Evolutionary conservation across 1,140 invertebrate species (phyloP).

Genomic region (Gryllus bimaculatus): DNA sequence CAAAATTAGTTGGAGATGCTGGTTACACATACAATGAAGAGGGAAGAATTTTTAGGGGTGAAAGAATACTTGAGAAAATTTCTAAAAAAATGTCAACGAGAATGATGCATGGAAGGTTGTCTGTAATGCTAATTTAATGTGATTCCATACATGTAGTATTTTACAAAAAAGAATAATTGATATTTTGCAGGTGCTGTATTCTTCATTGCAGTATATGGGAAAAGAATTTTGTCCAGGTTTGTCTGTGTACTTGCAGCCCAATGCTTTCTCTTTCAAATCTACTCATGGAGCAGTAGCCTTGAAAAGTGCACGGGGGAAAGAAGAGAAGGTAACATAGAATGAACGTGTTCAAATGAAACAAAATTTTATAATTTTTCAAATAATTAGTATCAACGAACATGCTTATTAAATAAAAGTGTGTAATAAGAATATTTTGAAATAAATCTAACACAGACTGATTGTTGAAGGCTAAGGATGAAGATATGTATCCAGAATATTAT

Average conservation of each 20-base stretch:
- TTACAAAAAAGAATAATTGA: no score
- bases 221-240: slow-evolving; percentile 56
- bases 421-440: neutral
- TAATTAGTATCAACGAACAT: no score
- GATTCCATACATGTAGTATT: no score
- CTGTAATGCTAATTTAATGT: no score
- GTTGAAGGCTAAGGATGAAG: slow-evolving; percentile 48
- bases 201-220: slow-evolving; percentile 40
- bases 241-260: slow-evolving; percentile 60
- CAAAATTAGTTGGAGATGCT: no score
- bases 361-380: no score
- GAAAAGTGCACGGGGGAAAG: neutral
- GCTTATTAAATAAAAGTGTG: neutral
- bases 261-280: slow-evolving; percentile 51
- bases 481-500: slow-evolving; percentile 68
- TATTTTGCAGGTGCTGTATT: slow-evolving; percentile 22
- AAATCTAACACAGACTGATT: neutral
- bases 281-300: no score
- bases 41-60: no score
- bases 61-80: no score
- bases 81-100: no score
- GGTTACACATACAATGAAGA: no score
- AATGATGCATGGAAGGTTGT: no score
- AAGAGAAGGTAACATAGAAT: neutral
- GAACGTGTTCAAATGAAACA: neutral